Conservation (phyloP, 1,140 invertebrate species). For the Phocides pigmalion region DNA sequence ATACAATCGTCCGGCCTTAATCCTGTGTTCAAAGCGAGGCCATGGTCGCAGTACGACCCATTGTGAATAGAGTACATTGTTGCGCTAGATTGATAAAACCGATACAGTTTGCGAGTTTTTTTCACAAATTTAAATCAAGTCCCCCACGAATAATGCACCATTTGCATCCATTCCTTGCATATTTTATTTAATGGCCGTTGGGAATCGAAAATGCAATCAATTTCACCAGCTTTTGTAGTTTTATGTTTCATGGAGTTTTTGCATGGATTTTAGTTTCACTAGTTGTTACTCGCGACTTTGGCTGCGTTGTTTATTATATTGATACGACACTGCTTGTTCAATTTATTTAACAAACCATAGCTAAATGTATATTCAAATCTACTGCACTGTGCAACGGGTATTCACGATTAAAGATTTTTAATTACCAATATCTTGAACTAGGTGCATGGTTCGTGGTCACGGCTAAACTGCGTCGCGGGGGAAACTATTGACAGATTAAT, state of each 20-base stretch:
- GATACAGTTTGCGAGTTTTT: constrained; percentile 74
- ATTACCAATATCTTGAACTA: no score
- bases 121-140: constrained; percentile 78
- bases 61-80: constrained; percentile 69
- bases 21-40: not conserved
- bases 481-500: no score
- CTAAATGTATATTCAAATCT: no score
- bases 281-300: no score
- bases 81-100: constrained; percentile 70
- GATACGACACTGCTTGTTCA: no score
- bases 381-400: no score
- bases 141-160: constrained; percentile 61
- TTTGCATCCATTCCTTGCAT: constrained; percentile 67
- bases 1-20: no score
- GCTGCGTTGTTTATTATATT: no score
- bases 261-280: constrained; percentile 27
- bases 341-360: no score
- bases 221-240: constrained; percentile 24
- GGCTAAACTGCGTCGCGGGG: no score
- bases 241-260: constrained; percentile 19
- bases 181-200: constrained; percentile 50
- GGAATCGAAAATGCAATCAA: constrained; percentile 42
- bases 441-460: no score
- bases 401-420: no score
- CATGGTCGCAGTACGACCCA: constrained; percentile 54